Base-by-base conservation (phyloP, 1,140 invertebrate species). In the Luehdorfia chinensis region DNA sequence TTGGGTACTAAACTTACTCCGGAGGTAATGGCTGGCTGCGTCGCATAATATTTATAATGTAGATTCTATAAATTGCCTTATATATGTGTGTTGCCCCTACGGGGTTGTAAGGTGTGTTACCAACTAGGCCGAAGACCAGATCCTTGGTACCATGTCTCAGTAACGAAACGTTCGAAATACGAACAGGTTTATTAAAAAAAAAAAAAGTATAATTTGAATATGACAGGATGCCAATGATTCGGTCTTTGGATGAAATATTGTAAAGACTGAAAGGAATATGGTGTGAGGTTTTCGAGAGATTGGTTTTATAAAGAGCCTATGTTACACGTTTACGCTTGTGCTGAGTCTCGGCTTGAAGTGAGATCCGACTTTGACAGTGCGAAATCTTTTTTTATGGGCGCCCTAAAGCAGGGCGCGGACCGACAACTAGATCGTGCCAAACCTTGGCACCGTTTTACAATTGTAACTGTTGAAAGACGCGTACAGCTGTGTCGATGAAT, bases 401-500 rank as follows among this genome's bases (percentile, higher is more conserved):
- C 28, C n/a, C n/a, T n/a, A n/a, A n/a, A n/a, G n/a, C n/a, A n/a
- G n/a, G n/a, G n/a, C n/a, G n/a, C n/a, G 8, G 32, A 16, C 16
- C 37, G 27, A 33, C 27, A 34, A 27, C 21, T 36, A 18, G 31
- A 5, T 39, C 34, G 23, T 25, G 19, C 7, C 25, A 36, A 18
- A 62, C 50, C 25, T 4, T 9, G 67, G 59, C 60, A 62, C 53
- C 56, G 43, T 61, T 66, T 58, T 12, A 11, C 30, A 31, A 21
- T 6, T 56, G 55, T 51, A 57, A 63, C 53, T 67, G 47, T 63
- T 67, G 57, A 56, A 56, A 47, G 71, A 69, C 73, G 64, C 66
- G 57, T 72, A 75, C 73, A 84, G 43, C 76, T 68, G 62, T 75
- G 75, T 75, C 74, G 55, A 59, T 49, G 57, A 62, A 71, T 71